Conservation (phyloP, 30 jellyfish, hydroid and myxozoan species). For the Morbakka virulenta region DNA sequence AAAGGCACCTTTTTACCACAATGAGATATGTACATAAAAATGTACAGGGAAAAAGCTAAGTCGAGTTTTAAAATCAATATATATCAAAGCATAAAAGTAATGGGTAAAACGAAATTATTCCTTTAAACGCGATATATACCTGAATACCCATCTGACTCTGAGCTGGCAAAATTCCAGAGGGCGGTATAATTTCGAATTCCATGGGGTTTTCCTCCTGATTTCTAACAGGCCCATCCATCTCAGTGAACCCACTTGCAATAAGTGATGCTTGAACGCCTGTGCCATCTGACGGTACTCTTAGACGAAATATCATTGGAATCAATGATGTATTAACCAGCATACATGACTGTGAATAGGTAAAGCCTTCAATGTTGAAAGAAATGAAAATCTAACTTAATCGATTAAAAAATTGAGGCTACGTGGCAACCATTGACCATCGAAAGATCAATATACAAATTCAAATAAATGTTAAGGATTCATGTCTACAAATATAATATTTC, state of each 20-base stretch:
- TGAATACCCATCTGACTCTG: conserved; percentile 73
- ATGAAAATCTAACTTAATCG: not conserved
- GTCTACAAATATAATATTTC: no score
- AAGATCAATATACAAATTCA: no score
- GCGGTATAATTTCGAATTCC: conserved; percentile 82
- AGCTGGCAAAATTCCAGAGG: conserved; percentile 68
- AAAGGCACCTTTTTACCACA: no score
- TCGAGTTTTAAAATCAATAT: no score
- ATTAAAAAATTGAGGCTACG: no score
- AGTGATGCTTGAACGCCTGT: conserved; percentile 69
- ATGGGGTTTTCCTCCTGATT: conserved; percentile 49
- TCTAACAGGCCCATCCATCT: conserved; percentile 12
- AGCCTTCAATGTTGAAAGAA: conserved; percentile 41
- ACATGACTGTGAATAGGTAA: conserved; percentile 70
- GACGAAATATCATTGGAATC: conserved; percentile 82
- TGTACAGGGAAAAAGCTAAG: no score
- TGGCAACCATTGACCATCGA: no score
- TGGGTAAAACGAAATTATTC: no score
- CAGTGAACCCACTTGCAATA: conserved; percentile 56
- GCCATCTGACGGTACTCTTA: conserved; percentile 96
- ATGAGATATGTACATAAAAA: no score
- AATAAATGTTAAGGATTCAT: no score
- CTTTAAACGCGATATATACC: no score
- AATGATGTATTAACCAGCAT: conserved; percentile 78
- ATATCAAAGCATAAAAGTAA: no score